These are phyloP conservation scores for Alcedo quadribrachys DNA, from an alignment of 2,797 vertebrate genomes.

Conservation along the genomic window DNA sequence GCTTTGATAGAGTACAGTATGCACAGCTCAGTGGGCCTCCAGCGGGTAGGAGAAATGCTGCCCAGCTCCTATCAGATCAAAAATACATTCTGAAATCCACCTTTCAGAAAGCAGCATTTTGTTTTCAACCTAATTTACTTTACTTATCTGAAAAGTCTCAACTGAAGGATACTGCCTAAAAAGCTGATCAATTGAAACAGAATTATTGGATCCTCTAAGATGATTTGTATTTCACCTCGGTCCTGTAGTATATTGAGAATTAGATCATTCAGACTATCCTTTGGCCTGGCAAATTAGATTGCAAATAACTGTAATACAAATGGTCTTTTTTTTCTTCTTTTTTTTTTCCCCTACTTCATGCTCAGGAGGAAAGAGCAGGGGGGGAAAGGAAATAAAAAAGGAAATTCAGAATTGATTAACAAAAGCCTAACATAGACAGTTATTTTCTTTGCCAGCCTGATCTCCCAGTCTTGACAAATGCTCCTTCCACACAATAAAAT, in stretches of 20 bases:
- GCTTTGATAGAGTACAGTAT: conserved; percentile 81
- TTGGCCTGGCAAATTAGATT: conserved; percentile 89
- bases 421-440: background rate
- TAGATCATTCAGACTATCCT: conserved; percentile 88
- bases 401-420: background rate
- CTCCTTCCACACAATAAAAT: background rate
- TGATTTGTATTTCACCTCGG: conserved; percentile 91
- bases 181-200: conserved; percentile 91
- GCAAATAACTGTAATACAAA: conserved; percentile 81
- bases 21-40: conserved; percentile 58
- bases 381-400: background rate
- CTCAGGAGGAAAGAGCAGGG: background rate
- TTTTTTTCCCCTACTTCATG: background rate
- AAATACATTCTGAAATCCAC: conserved; percentile 41
- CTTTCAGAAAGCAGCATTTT: conserved; percentile 68
- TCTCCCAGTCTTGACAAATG: background rate
- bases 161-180: conserved; percentile 84
- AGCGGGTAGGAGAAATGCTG: conserved; percentile 50
- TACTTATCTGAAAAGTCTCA: conserved; percentile 86
- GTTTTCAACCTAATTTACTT: conserved; percentile 82
- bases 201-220: conserved; percentile 92
- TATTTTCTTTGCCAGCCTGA: background rate
- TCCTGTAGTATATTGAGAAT: conserved; percentile 90
- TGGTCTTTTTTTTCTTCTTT: background rate
- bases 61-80: conserved; percentile 61